A percentile compares a stretch with the other conserved stretches of the same genome.
phyloP scores from a whole-genome alignment of 2,797 vertebrate species.

The Poeciliopsis infans region DNA sequence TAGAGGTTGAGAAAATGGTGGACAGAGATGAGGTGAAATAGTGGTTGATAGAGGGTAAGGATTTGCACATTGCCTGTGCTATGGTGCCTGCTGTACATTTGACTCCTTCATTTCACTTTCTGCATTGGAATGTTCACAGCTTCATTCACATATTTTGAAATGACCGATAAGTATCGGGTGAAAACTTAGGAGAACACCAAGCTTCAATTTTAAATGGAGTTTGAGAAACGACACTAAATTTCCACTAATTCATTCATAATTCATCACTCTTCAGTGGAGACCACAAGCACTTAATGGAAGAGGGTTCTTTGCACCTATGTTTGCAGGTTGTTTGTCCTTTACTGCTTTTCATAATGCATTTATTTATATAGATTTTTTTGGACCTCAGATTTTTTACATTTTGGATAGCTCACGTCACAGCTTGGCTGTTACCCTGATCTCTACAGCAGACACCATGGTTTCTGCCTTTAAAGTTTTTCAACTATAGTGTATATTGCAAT shows the following conservation, averaged over 20 bases:
- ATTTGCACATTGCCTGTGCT: slow-evolving; percentile 19
- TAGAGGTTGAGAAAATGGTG: slow-evolving; percentile 21
- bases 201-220: slow-evolving; percentile 16
- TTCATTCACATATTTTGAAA: slow-evolving; percentile 49
- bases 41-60: slow-evolving; percentile 18
- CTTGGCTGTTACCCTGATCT: not conserved
- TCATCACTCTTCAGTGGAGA: slow-evolving; percentile 41
- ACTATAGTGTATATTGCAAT: not conserved
- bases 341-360: slow-evolving; percentile 37
- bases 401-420: slow-evolving; percentile 12
- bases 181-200: slow-evolving; percentile 45
- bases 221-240: slow-evolving; percentile 33
- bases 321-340: slow-evolving; percentile 36
- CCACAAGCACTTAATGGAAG: slow-evolving; percentile 38
- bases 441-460: not conserved
- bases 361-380: slow-evolving; percentile 24
- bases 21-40: slow-evolving; percentile 20
- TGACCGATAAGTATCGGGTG: slow-evolving; percentile 3
- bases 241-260: slow-evolving; percentile 58
- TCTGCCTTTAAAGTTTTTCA: not conserved
- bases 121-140: slow-evolving; percentile 25
- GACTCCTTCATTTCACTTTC: slow-evolving; percentile 43
- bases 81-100: slow-evolving; percentile 47
- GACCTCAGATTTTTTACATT: slow-evolving; percentile 20
- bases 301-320: slow-evolving; percentile 27